phyloP scores from a whole-genome alignment of 2,888 invertebrate genomes.

The Phortica magna region DNA sequence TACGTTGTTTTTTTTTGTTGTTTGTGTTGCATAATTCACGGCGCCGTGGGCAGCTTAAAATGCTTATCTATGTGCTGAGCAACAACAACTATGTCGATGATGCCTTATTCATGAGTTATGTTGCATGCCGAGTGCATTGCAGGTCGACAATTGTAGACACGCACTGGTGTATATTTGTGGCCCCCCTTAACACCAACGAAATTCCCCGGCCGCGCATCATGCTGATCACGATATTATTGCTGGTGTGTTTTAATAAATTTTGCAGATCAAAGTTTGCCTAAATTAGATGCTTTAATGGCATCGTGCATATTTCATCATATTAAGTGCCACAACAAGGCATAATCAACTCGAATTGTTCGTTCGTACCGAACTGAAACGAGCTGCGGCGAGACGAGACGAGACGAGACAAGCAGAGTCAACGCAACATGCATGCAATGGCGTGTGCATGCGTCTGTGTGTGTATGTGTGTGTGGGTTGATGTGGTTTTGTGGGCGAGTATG shows the following conservation, averaged over 20 bases:
- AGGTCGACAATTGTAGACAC: neutral
- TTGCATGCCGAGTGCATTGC: neutral
- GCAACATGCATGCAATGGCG: neutral
- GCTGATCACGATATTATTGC: too few species aligned
- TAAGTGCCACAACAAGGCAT: constrained; percentile 70
- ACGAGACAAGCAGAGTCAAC: too few species aligned
- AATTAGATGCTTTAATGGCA: constrained; percentile 55
- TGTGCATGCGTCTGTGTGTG: too few species aligned
- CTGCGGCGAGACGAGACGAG: neutral
- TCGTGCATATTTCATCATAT: constrained; percentile 70
- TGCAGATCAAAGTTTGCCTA: neutral
- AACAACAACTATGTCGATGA: neutral
- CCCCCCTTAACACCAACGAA: neutral
- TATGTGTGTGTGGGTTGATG: neutral
- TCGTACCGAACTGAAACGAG: constrained; percentile 6
- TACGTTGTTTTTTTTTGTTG: constrained; percentile 2
- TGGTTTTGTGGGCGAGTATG: neutral
- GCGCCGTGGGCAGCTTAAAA: constrained; percentile 23
- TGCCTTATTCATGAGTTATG: constrained; percentile 3
- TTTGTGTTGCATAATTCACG: constrained; percentile 51
- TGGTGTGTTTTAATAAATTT: neutral
- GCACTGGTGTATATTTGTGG: neutral
- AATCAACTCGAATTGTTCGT: constrained; percentile 57
- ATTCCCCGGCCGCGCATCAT: too few species aligned
- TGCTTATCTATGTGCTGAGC: constrained; percentile 10